Evolutionary conservation across 2,888 invertebrate species (phyloP).

Genomic region (Pocota personata): DNA sequence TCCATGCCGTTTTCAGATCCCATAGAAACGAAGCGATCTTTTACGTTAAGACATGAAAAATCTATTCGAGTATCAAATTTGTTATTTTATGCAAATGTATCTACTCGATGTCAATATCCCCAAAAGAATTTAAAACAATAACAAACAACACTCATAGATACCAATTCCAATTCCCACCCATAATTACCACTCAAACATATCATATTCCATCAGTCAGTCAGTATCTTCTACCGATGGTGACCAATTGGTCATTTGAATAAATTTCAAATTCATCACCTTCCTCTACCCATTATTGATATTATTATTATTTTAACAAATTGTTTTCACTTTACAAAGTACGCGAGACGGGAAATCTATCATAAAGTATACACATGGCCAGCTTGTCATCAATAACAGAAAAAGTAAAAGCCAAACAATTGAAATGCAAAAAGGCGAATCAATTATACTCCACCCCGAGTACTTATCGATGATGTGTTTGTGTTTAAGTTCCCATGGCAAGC

Average conservation of each 20-base stretch:
- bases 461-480: neutral
- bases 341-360: neutral
- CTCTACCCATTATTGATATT: slow-evolving; percentile 14
- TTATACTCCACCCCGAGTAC: slow-evolving; percentile 14
- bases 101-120: neutral
- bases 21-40: too few species aligned
- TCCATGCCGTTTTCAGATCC: too few species aligned
- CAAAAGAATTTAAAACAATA: neutral
- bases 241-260: slow-evolving; percentile 19
- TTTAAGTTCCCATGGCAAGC: slow-evolving; percentile 46
- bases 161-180: neutral
- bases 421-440: slow-evolving; percentile 29
- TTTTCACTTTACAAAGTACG: neutral
- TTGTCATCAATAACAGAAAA: slow-evolving; percentile 15
- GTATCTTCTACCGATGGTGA: neutral
- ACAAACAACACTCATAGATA: neutral
- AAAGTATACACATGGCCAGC: neutral
- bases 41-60: too few species aligned
- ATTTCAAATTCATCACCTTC: slow-evolving; percentile 19
- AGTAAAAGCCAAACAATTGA: slow-evolving; percentile 46
- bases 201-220: neutral
- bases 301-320: slow-evolving; percentile 1
- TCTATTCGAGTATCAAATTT: neutral
- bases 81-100: neutral
- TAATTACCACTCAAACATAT: neutral